Base-by-base conservation (phyloP, 2,797 vertebrate genomes). In the Melanotaenia pygmaea region DNA sequence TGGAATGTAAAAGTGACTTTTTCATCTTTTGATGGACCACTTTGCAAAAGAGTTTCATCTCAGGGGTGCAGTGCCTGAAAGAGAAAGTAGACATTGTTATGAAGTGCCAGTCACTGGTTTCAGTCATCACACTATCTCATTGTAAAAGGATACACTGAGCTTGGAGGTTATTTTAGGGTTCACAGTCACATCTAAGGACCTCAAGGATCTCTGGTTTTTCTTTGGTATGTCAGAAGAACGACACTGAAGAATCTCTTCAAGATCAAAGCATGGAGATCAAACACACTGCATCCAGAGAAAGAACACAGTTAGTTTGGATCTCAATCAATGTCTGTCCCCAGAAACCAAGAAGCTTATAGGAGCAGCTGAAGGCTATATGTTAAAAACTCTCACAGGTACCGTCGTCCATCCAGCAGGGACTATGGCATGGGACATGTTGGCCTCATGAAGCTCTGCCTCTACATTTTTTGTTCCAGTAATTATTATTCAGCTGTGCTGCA, bases 251-350 rank as follows among this genome's bases (percentile, higher is more conserved):
- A 90, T 89, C 84, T 87, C 60, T 89, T 78, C 72, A 72, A 86
- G 88, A 91, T 92, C 83, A 93, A 93, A 91, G 89, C 51, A 2
- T 53, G 35, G 47, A 82, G 86, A 90, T 91, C 90, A 92, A 91
- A 92, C 84, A 74, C 50, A 0, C 32, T 37, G 64, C 38, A 57
- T 68, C 70, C 77, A 59, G 59, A 75, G 77, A 78, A 64, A 58
- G 57, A 73, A 54, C 28, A 2, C 43, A 61, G 75, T 79, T 80
- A 56, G 61, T 37, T 64, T 64, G 64, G 72, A 80, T 77, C 86
- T 89, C 83, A 81, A 83, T 92, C 87, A 87, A 16, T n/a, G 69
- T 70, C 82, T 35, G 74, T 76, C 38, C 66, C 58, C 26, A 32
- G n/a, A 47, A 75, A 78, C 45, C 59, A 67, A 66, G 56, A 51